These are phyloP conservation scores for Glaucidium brasilianum DNA, from an alignment of 2,113 vertebrate species.

Conservation along the genomic window DNA sequence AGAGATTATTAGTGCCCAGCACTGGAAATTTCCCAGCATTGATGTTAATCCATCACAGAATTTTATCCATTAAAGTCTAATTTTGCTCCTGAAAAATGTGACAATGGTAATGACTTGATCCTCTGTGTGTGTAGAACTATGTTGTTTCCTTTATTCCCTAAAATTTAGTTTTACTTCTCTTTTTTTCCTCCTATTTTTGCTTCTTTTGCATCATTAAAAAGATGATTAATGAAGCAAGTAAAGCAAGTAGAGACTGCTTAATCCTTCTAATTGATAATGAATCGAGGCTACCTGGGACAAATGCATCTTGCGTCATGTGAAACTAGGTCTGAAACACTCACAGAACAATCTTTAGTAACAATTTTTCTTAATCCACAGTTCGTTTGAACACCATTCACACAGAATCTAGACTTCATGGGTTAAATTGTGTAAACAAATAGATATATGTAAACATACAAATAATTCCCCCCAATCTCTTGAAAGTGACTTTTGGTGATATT, in stretches of 20 bases:
- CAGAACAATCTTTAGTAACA: neutral
- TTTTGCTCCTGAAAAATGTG: slow-evolving; percentile 19
- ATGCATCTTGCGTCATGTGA: neutral
- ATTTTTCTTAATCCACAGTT: neutral
- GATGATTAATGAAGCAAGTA: slow-evolving; percentile 44
- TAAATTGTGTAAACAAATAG: neutral
- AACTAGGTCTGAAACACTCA: neutral
- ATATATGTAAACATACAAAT: neutral
- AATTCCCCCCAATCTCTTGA: neutral
- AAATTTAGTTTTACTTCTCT: neutral
- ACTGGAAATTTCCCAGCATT: neutral
- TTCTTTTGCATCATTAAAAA: slow-evolving; percentile 38
- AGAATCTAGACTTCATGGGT: neutral
- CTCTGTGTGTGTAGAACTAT: neutral
- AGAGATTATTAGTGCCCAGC: neutral
- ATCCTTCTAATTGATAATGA: slow-evolving; percentile 30
- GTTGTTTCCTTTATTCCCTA: slow-evolving; percentile 2
- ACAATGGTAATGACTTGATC: neutral
- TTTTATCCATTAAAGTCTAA: slow-evolving; percentile 15
- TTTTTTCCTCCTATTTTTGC: neutral
- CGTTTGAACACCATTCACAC: neutral
- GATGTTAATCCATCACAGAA: neutral
- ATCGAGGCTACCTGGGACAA: neutral
- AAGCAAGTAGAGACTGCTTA: neutral
- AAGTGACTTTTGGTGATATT: neutral